These are phyloP conservation scores for Troides oblongomaculatus DNA, from an alignment of 2,888 invertebrate genomes.

Conservation along the genomic window DNA sequence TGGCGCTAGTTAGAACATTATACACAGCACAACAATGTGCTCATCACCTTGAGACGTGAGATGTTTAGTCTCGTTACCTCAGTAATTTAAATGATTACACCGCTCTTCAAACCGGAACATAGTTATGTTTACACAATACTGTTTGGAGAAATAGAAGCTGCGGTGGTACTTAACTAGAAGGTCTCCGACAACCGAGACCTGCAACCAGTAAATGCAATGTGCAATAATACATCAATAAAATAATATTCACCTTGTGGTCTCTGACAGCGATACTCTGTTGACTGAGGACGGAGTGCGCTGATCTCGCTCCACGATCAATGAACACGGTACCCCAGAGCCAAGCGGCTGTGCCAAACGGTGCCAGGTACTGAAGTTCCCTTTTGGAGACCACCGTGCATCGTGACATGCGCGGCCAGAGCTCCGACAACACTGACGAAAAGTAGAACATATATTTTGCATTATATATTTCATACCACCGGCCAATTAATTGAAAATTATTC, in stretches of 20 bases:
- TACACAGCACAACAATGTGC: too few relatives aligned
- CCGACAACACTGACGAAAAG: slow-evolving; percentile 80
- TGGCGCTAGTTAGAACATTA: too few relatives aligned
- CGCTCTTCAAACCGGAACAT: too few relatives aligned
- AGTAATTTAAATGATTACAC: too few relatives aligned
- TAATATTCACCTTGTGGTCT: slow-evolving; percentile 78
- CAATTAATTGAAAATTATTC: background rate
- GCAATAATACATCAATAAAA: too few relatives aligned
- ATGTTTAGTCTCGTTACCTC: too few relatives aligned
- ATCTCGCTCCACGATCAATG: slow-evolving; percentile 88
- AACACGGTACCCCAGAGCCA: slow-evolving; percentile 95
- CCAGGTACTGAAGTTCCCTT: slow-evolving; percentile 88
- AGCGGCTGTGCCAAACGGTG: slow-evolving; percentile 90
- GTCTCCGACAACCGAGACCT: too few relatives aligned
- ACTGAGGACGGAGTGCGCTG: slow-evolving; percentile 87
- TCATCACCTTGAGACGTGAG: too few relatives aligned
- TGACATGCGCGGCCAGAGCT: slow-evolving; percentile 90
- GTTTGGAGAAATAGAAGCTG: too few relatives aligned
- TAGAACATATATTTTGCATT: background rate
- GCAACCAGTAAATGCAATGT: too few relatives aligned
- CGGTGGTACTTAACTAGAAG: too few relatives aligned
- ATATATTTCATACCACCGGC: background rate
- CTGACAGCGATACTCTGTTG: slow-evolving; percentile 84
- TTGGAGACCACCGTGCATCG: slow-evolving; percentile 91
- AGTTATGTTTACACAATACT: too few relatives aligned